Percentiles rank a stretch among this genome's conserved stretches.
Evolutionary conservation across 2,113 vertebrate genomes (phyloP).

Genomic region (Hippocampus mohnikei): DNA sequence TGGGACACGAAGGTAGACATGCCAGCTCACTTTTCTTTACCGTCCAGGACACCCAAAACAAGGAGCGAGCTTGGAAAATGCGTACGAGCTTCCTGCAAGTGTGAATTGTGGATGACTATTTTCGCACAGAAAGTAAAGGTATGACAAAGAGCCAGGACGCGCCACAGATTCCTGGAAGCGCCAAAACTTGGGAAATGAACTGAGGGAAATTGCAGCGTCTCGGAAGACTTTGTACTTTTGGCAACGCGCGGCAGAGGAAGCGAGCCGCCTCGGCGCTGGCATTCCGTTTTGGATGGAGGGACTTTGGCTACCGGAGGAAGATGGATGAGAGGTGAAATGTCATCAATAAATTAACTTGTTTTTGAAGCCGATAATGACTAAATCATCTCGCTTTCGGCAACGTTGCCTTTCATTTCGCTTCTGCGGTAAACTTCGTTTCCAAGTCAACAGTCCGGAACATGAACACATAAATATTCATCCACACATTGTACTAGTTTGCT

Average conservation of each 20-base stretch:
- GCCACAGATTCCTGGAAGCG: background rate
- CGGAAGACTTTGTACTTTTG: background rate
- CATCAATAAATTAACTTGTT: background rate
- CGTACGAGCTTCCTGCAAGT: background rate
- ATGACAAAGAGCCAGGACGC: background rate
- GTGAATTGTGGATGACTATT: slow-evolving; percentile 4
- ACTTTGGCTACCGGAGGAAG: background rate
- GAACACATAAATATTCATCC: slow-evolving; percentile 20
- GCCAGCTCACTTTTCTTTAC: no score
- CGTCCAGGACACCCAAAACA: no score
- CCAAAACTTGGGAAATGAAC: slow-evolving; percentile 1
- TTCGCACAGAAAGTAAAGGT: slow-evolving; percentile 14
- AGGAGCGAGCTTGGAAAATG: no score
- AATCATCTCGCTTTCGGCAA: background rate
- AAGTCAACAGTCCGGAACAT: background rate
- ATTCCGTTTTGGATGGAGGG: background rate
- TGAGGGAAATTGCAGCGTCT: background rate
- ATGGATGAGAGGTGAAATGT: background rate
- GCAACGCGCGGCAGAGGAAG: background rate
- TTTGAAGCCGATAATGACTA: background rate
- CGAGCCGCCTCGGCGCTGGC: background rate
- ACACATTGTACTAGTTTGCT: background rate
- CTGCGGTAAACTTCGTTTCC: background rate
- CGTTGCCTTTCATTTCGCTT: background rate
- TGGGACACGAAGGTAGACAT: no score